Percentiles rank a stretch among this genome's conserved stretches.
These are phyloP conservation scores for Hylaea fasciaria DNA, from an alignment of 2,888 invertebrate genomes.

Conservation along the genomic window DNA sequence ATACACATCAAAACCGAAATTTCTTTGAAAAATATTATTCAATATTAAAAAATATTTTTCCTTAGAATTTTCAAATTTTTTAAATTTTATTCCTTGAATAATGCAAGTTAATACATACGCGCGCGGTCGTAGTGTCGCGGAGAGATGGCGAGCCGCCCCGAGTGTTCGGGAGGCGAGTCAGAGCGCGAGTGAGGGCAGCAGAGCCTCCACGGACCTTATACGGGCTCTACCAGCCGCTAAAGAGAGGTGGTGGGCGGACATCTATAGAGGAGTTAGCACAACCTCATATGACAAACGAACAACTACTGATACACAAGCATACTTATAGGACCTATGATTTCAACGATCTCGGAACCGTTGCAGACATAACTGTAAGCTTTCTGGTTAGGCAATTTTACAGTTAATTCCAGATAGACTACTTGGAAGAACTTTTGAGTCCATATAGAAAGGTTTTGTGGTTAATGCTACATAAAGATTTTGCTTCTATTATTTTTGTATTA, in stretches of 20 bases:
- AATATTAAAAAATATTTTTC: too few relatives aligned
- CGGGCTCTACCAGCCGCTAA: conserved; percentile 59
- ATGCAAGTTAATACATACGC: conserved; percentile 68
- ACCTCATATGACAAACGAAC: not conserved
- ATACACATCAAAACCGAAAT: not conserved
- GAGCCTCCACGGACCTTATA: conserved; percentile 71
- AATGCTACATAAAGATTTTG: too few relatives aligned
- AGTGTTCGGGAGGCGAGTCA: conserved; percentile 69
- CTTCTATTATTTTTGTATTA: too few relatives aligned
- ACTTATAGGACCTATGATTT: too few relatives aligned
- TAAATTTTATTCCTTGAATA: conserved; percentile 9
- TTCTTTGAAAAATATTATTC: too few relatives aligned
- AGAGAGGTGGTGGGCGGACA: conserved; percentile 66
- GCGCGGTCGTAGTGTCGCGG: conserved; percentile 67
- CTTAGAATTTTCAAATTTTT: not conserved
- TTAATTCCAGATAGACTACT: too few relatives aligned
- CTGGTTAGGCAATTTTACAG: too few relatives aligned
- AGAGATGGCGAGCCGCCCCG: conserved; percentile 62
- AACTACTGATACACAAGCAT: too few relatives aligned
- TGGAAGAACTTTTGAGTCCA: too few relatives aligned
- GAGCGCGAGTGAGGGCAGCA: conserved; percentile 68
- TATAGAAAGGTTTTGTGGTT: too few relatives aligned
- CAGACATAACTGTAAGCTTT: too few relatives aligned
- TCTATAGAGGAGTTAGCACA: conserved; percentile 50
- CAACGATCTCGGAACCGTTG: too few relatives aligned